Evolutionary conservation across 2,888 invertebrate species (phyloP).

Genomic region (Trilocha varians): DNA sequence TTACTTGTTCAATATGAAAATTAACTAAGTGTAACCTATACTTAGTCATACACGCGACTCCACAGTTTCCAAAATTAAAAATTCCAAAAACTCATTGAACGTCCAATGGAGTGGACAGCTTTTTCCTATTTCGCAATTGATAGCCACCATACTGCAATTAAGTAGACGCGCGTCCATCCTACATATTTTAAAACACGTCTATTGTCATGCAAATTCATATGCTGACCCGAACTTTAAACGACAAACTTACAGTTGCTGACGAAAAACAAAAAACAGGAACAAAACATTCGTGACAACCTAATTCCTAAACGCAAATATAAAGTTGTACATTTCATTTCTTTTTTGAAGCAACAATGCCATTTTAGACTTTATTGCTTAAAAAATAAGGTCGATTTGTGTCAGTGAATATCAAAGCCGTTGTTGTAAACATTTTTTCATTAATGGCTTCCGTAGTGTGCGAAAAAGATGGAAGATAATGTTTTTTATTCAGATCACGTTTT

Average conservation of each 20-base stretch:
- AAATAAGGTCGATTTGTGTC: not conserved
- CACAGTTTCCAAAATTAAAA: slow-evolving; percentile 22
- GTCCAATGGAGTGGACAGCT: slow-evolving; percentile 59
- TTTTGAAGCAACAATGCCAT: not conserved
- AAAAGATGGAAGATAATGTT: slow-evolving; percentile 33
- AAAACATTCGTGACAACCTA: not conserved
- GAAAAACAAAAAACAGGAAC: not conserved
- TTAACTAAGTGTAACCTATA: too few species aligned
- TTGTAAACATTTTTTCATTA: slow-evolving; percentile 19
- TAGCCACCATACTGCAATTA: slow-evolving; percentile 63
- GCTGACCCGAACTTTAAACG: slow-evolving; percentile 37
- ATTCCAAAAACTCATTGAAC: slow-evolving; percentile 47
- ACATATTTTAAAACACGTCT: slow-evolving; percentile 61
- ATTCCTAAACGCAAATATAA: not conserved
- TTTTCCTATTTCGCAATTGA: slow-evolving; percentile 67
- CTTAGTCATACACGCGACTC: too few species aligned
- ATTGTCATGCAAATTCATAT: slow-evolving; percentile 68
- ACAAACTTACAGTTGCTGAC: not conserved
- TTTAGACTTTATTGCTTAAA: not conserved
- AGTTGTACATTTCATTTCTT: not conserved
- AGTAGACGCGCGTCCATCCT: slow-evolving; percentile 38
- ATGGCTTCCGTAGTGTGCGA: slow-evolving; percentile 40
- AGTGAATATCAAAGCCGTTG: not conserved
- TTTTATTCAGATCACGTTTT: slow-evolving; percentile 40
- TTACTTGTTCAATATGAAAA: too few species aligned